Base-by-base conservation (phyloP, 1,140 invertebrate genomes). In the Ridgeia piscesae region DNA sequence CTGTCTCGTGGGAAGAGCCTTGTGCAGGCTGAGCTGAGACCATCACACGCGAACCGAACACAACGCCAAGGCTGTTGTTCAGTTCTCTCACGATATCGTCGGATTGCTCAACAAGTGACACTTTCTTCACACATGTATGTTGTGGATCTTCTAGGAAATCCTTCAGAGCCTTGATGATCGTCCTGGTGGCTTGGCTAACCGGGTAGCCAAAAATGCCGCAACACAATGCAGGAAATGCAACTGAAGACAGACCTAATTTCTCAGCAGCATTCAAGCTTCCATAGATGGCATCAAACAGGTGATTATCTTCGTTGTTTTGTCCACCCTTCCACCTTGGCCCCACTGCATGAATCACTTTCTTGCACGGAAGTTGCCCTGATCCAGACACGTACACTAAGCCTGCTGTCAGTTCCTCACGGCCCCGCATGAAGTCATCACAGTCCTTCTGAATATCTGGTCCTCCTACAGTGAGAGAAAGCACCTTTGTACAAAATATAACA, bases 181-280 rank as follows among this genome's bases (percentile, higher is more conserved):
- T 90, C 35, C 17, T 90, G 34, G 89, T 90, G 34, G 89, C 93
- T 31, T 92, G 34, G 88, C 94, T 88, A 11, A 94, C 33, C 0
- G 94, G 94, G 92, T 94, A 94, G 6, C 93, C 88, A 93, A 93
- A 95, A 35, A 94, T 93, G 0, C 94, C 94, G 27, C 94, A 93
- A 93, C 94, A 93, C 8, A 95, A 34, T 0, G 94, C 94, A 42
- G 94, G 94, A 33, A 94, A 77, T 0, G 94, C 94, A 34, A 95
- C 92, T 0, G 93, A 92, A 77, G 42, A 34, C 9, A 92, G 92
- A 1, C 90, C 91, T 42, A 48, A 34, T 27, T 93, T 92, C 33
- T 93, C 93, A 21, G 93, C 89, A 6, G 92, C 31, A 27, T 92
- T n/a, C 88, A 95, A 89, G 91, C 94, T 93, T 48, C 93, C 93